Evolutionary conservation across 1,140 invertebrate genomes (phyloP).

Genomic region (Aphidius gifuensis): DNA sequence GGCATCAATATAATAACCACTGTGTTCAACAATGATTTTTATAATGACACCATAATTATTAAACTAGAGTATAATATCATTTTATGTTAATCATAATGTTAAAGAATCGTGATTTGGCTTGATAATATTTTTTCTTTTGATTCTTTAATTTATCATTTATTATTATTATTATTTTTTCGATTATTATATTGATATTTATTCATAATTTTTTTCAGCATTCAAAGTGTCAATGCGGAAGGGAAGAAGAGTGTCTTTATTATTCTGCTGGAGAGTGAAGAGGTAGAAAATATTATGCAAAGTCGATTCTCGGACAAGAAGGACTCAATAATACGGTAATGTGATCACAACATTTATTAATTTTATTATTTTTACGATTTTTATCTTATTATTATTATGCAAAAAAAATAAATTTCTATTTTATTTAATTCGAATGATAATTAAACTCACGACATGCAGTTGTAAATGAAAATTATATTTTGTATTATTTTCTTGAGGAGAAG

Average conservation of each 20-base stretch:
- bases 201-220: not conserved
- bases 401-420: no score
- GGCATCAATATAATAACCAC: slow-evolving; percentile 15
- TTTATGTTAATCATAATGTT: not conserved
- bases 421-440: no score
- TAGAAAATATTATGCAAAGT: slow-evolving; percentile 35
- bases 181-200: not conserved
- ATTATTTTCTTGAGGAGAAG: no score
- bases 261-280: slow-evolving; percentile 8
- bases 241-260: slow-evolving; percentile 1
- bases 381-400: no score
- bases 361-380: no score
- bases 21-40: slow-evolving; percentile 18
- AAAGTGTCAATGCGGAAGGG: slow-evolving; percentile 10
- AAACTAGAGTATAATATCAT: slow-evolving; percentile 25
- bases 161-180: not conserved
- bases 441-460: no score
- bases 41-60: slow-evolving; percentile 29
- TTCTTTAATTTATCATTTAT: not conserved
- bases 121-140: not conserved
- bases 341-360: no score
- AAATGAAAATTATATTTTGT: no score
- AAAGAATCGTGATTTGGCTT: slow-evolving; percentile 1
- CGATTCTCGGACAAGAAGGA: slow-evolving; percentile 15
- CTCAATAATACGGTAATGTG: no score